These are phyloP conservation scores for Balaeniceps rex DNA, from an alignment of 2,113 vertebrate genomes.

Conservation along the genomic window DNA sequence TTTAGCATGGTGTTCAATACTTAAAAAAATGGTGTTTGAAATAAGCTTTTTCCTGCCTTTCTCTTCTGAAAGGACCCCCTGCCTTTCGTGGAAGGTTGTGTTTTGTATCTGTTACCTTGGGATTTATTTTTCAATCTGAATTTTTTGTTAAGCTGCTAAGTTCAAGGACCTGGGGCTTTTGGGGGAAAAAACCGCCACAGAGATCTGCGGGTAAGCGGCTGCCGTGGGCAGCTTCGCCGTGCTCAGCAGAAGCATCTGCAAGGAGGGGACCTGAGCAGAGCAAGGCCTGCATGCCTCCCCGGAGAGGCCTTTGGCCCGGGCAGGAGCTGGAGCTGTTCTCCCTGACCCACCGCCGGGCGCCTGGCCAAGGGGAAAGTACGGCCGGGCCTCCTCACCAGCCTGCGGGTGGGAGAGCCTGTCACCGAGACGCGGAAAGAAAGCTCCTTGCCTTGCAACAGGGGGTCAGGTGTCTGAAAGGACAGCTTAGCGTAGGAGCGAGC, in stretches of 20 bases:
- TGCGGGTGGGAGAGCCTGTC: neutral
- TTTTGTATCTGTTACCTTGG: neutral
- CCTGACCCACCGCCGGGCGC: fast-evolving
- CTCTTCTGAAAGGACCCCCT: neutral
- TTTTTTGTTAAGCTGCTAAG: neutral
- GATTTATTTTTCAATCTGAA: neutral
- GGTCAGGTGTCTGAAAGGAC: neutral
- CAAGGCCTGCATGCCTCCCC: neutral
- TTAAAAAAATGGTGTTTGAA: neutral
- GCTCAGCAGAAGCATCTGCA: neutral
- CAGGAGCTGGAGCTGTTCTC: neutral
- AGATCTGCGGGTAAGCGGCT: neutral
- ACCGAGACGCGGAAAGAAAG: neutral
- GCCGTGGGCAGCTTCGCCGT: too few species aligned
- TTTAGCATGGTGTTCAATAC: neutral
- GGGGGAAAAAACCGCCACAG: fast-evolving
- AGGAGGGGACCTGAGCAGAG: neutral
- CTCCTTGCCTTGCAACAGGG: neutral
- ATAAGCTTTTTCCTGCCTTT: neutral
- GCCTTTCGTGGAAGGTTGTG: neutral
- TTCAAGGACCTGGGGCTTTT: neutral
- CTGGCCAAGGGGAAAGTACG: neutral
- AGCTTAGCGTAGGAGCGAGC: neutral
- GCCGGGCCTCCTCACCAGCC: neutral
- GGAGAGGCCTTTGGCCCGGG: neutral